Evolutionary conservation across 1,140 invertebrate species (phyloP), one percentile per base, ranked within the genome.

Genomic region (Euura lappo): DNA sequence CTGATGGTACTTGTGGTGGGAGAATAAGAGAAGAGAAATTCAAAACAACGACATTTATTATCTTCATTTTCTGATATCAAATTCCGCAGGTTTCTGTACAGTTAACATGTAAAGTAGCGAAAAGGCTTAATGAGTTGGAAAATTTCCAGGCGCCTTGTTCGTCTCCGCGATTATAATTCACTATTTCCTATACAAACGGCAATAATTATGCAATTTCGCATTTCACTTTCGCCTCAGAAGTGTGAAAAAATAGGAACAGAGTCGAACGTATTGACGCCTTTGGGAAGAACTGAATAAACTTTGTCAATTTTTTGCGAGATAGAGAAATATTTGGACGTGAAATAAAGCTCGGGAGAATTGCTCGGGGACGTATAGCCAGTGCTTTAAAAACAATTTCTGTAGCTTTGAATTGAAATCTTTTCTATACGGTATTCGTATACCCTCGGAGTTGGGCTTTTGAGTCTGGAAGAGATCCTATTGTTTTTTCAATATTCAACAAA

Each of bases 401-500:
- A 60, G 6, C 51, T 60, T 60, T 60, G 51, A 60, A n/a, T 3
- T 8, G 13, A 6, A 60, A 60, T 60, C 51, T n/a, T 1, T 60
- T 11, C 13, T n/a, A n/a, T 28, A 28, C 28, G 3, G 51, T 60
- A 60, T 60, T 60, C 51, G 13, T 60, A 11, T 60, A 60, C 8
- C 13, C 51, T 60, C 51, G 51, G 51, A 28, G 28, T 60, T 6
- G 51, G 51, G 28, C 10, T 8, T 6, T n/a, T 11, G 6, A 60
- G 51, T n/a, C 1, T 60, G 3, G 8, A 60, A 60, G 51, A 60
- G 51, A 8, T 60, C 6, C 51, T 60, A 60, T 5, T 60, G 51
- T 60, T 8, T 60, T 60, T 11, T 60, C 51, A 60, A 60, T 60
- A 60, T 60, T 60, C 51, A 60, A 60, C 51, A 60, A 60, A 60